Evolutionary conservation across 2,797 vertebrate genomes (phyloP).

Genomic region (Oceanodroma leucorhoa): DNA sequence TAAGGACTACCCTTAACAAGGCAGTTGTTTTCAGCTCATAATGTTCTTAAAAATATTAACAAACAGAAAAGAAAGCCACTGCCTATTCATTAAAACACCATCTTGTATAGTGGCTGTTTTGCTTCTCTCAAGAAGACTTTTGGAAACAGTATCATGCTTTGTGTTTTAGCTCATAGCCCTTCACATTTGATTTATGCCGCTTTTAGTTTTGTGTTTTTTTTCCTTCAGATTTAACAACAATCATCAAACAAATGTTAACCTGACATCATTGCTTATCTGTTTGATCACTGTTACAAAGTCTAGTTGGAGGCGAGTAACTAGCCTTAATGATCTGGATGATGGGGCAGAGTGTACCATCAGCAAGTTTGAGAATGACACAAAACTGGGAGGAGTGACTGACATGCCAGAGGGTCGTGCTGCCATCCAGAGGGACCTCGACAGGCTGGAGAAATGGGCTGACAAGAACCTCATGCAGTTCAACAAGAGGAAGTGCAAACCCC

Average conservation of each 20-base stretch:
- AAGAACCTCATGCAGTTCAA: neutral
- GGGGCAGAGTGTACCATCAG: neutral
- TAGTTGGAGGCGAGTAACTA: neutral
- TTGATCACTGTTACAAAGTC: neutral
- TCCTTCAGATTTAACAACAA: neutral
- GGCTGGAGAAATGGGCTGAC: neutral
- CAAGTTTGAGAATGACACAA: neutral
- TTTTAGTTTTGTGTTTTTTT: neutral
- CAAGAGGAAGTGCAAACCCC: neutral
- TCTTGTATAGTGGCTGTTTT: neutral
- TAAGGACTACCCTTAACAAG: neutral
- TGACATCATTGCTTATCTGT: neutral
- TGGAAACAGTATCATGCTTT: neutral
- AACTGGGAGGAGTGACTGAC: neutral
- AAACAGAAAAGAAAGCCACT: neutral
- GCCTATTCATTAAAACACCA: neutral
- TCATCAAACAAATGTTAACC: neutral
- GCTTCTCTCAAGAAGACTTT: neutral
- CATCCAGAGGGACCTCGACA: neutral
- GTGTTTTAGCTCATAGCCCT: neutral
- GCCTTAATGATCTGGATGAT: neutral
- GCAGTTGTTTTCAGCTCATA: neutral
- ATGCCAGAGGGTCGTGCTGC: neutral
- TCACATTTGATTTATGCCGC: neutral
- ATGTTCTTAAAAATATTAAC: neutral